Percentiles rank a stretch among this genome's conserved stretches.
Conservation (phyloP, 2,113 vertebrate genomes). For the Uropsilus gracilis region DNA sequence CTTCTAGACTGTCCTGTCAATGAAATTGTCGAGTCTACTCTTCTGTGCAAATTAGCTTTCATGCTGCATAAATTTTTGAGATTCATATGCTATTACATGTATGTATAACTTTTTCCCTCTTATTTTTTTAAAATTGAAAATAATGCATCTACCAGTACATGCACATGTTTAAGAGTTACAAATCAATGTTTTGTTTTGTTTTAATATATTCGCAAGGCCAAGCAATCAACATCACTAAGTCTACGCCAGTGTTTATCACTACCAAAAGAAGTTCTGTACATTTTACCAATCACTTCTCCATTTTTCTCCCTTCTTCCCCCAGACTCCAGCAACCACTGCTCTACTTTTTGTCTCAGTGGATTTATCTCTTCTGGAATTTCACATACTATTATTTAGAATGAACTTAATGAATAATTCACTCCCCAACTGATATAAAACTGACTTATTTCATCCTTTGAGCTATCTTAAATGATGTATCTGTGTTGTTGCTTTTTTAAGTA, state of each 20-base stretch:
- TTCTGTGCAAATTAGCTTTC: background rate
- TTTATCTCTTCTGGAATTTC: background rate
- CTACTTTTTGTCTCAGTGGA: background rate
- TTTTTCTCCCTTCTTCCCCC: background rate
- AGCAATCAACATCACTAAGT: background rate
- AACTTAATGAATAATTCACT: background rate
- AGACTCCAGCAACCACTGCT: background rate
- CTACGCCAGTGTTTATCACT: background rate
- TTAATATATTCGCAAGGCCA: background rate
- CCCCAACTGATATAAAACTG: slow-evolving; percentile 29
- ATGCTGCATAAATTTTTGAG: background rate
- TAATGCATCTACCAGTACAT: background rate
- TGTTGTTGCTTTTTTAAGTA: background rate
- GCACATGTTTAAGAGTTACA: background rate
- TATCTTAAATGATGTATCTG: background rate
- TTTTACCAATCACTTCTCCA: background rate
- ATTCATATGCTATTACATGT: background rate
- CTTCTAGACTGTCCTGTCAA: background rate
- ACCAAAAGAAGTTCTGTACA: background rate
- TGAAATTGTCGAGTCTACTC: background rate
- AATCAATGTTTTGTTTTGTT: background rate
- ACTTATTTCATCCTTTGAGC: background rate
- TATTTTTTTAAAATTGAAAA: background rate
- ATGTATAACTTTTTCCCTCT: background rate
- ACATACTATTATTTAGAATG: background rate